Conservation (phyloP, 2,113 vertebrate genomes). For the Toxotes chatareus region DNA sequence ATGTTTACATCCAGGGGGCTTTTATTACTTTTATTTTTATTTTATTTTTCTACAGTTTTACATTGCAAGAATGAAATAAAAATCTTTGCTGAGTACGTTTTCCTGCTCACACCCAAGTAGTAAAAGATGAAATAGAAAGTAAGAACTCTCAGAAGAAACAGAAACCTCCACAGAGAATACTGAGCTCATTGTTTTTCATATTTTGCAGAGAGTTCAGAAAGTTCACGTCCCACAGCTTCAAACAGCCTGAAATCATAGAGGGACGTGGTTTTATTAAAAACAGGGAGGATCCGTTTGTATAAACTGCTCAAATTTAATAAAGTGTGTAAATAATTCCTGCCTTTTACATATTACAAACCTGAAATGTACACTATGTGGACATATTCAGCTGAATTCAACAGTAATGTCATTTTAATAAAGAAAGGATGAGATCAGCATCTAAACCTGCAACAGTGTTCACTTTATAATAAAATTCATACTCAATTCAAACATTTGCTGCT, state of each 20-base stretch:
- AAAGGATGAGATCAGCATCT: conserved; percentile 21
- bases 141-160: conserved; percentile 18
- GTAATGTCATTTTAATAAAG: conserved; percentile 38
- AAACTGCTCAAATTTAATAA: conserved; percentile 56
- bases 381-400: conserved; percentile 35
- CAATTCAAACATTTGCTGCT: conserved; percentile 11
- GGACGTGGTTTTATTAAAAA: conserved; percentile 66
- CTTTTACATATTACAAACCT: conserved; percentile 31
- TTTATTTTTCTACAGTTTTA: conserved; percentile 16
- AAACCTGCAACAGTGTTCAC: conserved; percentile 23
- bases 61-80: conserved; percentile 18
- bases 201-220: conserved; percentile 52
- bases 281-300: conserved; percentile 54
- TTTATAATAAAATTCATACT: conserved; percentile 26
- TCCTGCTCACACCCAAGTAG: conserved; percentile 29
- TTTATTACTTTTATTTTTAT: neutral
- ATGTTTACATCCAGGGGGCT: conserved; percentile 9
- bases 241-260: conserved; percentile 56
- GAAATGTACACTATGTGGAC: conserved; percentile 25
- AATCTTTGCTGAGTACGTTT: conserved; percentile 19
- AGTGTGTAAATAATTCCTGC: conserved; percentile 21
- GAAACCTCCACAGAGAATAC: conserved; percentile 49
- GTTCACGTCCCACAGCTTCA: conserved; percentile 56
- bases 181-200: conserved; percentile 64
- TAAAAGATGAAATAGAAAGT: conserved; percentile 46